phyloP scores from a whole-genome alignment of 2,113 vertebrate genomes.

The Actenoides hombroni region DNA sequence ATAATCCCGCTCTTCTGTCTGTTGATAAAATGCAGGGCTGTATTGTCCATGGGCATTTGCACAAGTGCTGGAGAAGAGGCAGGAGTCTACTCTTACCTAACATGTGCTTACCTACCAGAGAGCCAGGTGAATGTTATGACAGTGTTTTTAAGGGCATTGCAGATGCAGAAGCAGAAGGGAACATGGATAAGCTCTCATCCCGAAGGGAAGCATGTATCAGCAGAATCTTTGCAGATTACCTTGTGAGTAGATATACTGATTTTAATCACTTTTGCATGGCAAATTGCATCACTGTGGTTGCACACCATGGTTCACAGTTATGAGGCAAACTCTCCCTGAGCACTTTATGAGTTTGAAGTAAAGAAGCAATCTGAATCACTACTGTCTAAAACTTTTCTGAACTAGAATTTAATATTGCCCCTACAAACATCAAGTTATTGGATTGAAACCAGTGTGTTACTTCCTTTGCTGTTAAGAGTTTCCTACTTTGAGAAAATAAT shows the following conservation, averaged over 20 bases:
- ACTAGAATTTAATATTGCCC: neutral
- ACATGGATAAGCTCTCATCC: neutral
- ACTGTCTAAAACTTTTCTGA: slow-evolving; percentile 2
- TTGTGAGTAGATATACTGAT: neutral
- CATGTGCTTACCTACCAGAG: neutral
- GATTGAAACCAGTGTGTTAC: neutral
- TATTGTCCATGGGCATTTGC: too few relatives aligned
- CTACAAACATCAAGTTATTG: neutral
- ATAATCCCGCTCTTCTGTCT: neutral
- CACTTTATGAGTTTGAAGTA: neutral
- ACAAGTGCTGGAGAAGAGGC: neutral
- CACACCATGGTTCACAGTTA: neutral
- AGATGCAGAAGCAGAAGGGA: neutral
- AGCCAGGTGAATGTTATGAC: neutral
- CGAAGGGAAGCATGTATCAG: neutral
- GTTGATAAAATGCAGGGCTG: neutral
- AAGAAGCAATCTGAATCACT: neutral
- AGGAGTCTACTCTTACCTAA: neutral
- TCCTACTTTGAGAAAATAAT: neutral
- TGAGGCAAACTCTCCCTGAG: neutral
- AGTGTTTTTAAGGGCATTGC: neutral
- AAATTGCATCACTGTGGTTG: neutral
- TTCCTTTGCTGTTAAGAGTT: neutral
- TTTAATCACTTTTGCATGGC: neutral
- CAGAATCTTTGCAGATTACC: neutral